Evolutionary conservation across 2,113 vertebrate species (phyloP).

Genomic region (Dermatemys mawii): DNA sequence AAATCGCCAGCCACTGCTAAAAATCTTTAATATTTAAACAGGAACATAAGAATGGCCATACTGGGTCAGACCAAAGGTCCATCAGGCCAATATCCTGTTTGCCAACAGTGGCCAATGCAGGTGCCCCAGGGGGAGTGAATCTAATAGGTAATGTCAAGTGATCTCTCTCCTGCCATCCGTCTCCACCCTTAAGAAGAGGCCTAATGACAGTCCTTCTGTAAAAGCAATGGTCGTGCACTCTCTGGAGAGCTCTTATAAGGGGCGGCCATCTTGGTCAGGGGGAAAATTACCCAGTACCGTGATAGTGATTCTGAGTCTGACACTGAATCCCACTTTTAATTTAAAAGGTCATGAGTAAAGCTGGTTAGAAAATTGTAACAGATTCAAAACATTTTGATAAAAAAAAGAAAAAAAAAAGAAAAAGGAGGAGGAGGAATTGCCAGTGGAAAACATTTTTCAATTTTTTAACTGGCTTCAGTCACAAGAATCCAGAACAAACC

Average conservation of each 20-base stretch:
- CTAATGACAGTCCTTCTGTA: not conserved
- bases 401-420: not conserved
- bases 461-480: not conserved
- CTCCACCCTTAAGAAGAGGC: not conserved
- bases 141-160: too few relatives aligned
- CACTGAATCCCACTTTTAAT: not conserved
- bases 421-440: not conserved
- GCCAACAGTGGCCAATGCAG: too few relatives aligned
- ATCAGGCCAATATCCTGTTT: too few relatives aligned
- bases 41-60: too few relatives aligned
- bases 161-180: too few relatives aligned
- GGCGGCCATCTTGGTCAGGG: not conserved
- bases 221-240: not conserved
- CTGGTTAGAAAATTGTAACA: not conserved
- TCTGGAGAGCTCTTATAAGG: not conserved
- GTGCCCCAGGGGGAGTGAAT: too few relatives aligned
- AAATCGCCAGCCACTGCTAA: not conserved
- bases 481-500: not conserved
- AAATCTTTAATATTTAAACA: not conserved
- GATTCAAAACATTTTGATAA: not conserved
- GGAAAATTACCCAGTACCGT: not conserved
- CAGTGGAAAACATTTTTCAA: not conserved
- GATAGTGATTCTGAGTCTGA: not conserved
- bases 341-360: fast-evolving
- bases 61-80: too few relatives aligned